Percentiles rank a stretch among this genome's conserved stretches.
phyloP scores from a whole-genome alignment of 2,888 invertebrate genomes.

The Prosopocoilus inquinatus region DNA sequence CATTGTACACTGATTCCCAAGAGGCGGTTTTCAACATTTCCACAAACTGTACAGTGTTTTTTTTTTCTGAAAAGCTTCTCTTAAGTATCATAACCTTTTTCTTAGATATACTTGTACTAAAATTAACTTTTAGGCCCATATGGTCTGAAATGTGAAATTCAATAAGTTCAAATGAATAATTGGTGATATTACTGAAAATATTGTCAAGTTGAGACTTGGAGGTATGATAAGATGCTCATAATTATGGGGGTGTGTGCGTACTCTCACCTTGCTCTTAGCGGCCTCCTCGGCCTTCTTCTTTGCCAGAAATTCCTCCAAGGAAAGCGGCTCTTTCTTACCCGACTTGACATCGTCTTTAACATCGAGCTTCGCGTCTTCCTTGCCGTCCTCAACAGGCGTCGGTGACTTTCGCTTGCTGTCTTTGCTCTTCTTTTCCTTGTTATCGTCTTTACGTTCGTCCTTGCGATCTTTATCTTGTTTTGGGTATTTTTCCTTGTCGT shows the following conservation, averaged over 20 bases:
- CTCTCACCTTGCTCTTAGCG: slow-evolving; percentile 76
- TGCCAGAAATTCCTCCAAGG: slow-evolving; percentile 90
- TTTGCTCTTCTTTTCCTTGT: slow-evolving; percentile 34
- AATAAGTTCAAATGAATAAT: no score
- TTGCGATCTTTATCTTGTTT: slow-evolving; percentile 30
- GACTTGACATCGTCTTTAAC: slow-evolving; percentile 15
- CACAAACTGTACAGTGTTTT: no score
- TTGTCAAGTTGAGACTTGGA: no score
- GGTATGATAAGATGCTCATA: no score
- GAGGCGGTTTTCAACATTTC: no score
- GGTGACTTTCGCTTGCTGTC: slow-evolving; percentile 44
- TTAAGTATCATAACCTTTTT: no score
- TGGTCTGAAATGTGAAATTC: no score
- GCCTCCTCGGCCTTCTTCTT: slow-evolving; percentile 97
- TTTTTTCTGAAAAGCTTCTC: no score
- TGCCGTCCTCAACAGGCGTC: slow-evolving; percentile 45
- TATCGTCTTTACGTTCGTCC: slow-evolving; percentile 31
- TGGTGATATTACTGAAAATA: no score
- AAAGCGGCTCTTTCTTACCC: slow-evolving; percentile 79
- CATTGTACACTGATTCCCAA: no score
- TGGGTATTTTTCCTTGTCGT: slow-evolving; percentile 34
- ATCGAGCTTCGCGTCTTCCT: slow-evolving; percentile 41
- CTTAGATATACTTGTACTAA: no score
- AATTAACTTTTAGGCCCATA: no score
- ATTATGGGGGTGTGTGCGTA: not conserved